A percentile compares a stretch with the other conserved stretches of the same genome.
These are phyloP conservation scores for Cyanoderma ruficeps DNA, from an alignment of 2,113 vertebrate genomes.

Conservation along the genomic window DNA sequence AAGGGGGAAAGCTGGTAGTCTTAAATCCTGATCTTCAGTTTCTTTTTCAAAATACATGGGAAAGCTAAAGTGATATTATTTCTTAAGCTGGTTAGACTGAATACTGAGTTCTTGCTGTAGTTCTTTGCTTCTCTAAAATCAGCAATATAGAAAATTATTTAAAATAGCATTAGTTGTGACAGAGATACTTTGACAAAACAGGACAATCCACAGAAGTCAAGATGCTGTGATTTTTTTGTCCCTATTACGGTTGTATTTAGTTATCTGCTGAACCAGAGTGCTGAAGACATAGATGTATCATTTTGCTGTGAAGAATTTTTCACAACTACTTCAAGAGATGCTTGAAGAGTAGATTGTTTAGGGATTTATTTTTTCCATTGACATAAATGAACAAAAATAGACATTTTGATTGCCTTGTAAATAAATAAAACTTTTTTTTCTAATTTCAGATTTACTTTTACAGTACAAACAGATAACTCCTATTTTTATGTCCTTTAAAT, in stretches of 20 bases:
- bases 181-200: not conserved
- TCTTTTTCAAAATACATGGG: not conserved
- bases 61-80: not conserved
- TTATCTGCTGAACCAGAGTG: not conserved
- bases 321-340: not conserved
- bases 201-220: not conserved
- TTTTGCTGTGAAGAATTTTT: not conserved
- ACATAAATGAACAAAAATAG: not conserved
- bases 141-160: not conserved
- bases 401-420: not conserved
- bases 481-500: not conserved
- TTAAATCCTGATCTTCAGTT: not conserved
- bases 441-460: not conserved
- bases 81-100: not conserved
- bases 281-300: not conserved
- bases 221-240: not conserved
- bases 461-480: not conserved
- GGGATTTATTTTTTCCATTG: not conserved
- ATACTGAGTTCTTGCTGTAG: not conserved
- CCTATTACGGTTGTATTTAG: not conserved
- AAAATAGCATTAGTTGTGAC: not conserved
- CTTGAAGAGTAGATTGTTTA: not conserved
- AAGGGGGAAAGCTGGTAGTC: not conserved
- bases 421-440: not conserved
- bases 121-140: not conserved